Conservation (phyloP, 2,113 vertebrate species). For the Empidonax traillii region DNA sequence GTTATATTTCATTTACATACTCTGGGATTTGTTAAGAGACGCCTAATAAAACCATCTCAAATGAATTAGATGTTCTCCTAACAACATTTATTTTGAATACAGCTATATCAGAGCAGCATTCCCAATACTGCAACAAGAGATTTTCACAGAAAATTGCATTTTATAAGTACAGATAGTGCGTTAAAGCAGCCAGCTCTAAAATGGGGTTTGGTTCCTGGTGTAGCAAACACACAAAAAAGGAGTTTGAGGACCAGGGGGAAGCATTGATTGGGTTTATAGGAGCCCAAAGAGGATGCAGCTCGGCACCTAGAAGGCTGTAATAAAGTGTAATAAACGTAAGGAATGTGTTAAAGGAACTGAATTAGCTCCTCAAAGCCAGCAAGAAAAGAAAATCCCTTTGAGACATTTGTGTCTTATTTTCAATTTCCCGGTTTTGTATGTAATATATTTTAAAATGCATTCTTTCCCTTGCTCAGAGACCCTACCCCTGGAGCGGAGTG, state of each 20-base stretch:
- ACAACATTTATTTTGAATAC: slow-evolving; percentile 45
- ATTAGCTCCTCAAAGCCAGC: not conserved
- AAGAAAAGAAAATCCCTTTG: not conserved
- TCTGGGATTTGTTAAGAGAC: slow-evolving; percentile 55
- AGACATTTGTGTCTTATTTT: not conserved
- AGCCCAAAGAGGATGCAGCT: not conserved
- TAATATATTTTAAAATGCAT: not conserved
- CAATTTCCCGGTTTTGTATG: not conserved
- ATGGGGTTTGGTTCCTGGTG: not conserved
- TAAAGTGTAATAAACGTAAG: not conserved
- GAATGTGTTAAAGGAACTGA: not conserved
- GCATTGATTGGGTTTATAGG: not conserved
- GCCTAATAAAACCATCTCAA: slow-evolving; percentile 64
- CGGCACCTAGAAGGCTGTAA: not conserved
- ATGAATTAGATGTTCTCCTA: slow-evolving; percentile 61
- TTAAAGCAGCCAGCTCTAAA: not conserved
- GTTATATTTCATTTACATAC: slow-evolving; percentile 70
- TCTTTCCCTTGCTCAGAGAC: not conserved
- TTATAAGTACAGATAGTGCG: not conserved
- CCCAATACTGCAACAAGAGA: not conserved
- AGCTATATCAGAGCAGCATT: slow-evolving; percentile 34
- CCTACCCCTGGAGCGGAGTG: rapidly evolving
- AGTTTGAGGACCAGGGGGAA: not conserved
- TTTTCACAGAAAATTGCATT: not conserved
- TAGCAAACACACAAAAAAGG: not conserved